Evolutionary conservation across 1,140 invertebrate species (phyloP), one percentile per base, ranked within the genome.

Genomic region (Chrysomallon squamiferum): DNA sequence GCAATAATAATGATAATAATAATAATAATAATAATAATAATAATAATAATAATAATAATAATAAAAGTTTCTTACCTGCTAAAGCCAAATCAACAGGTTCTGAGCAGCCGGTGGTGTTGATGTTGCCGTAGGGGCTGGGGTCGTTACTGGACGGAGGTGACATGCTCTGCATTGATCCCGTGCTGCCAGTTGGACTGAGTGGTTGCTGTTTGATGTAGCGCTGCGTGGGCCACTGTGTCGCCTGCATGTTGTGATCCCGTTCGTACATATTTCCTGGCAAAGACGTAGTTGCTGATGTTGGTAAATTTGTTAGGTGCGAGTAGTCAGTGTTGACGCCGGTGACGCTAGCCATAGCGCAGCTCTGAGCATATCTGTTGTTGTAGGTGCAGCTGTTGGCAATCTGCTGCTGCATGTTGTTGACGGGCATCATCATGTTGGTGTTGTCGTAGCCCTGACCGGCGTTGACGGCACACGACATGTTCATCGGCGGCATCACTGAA

Each of bases 161-260:
- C 71, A 84, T 73, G 59, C 79, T 83, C 5, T 83, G 79, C 20
- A 84, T 64, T 4, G 80, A 83, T 25, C 79, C 80, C n/a, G 84
- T 81, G 70, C 82, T 84, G 43, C 81, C 80, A 2, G 81, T 73
- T 0, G 84, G 82, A 59, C 81, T 84, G 57, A 85, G 70, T 0
- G 82, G 78, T 61, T 83, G 79, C 66, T 84, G 79, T 47, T 84
- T 84, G 50, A 77, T 67, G 60, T 75, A 75, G 33, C 74, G 41
- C 47, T 77, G 69, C 43, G 73, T 47, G 20, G 57, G 30, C 70
- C 66, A 71, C 25, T 72, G 59, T 45, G 65, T 47, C 15, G 70
- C 61, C 41, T 68, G 65, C 38, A 57, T 30, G 57, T 59, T 32
- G 2, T 29, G 29, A 15, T 77, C 74, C 57, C 74, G 65, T 25